These are phyloP conservation scores for Seriola quinqueradiata DNA, from an alignment of 2,113 vertebrate genomes.

Conservation along the genomic window DNA sequence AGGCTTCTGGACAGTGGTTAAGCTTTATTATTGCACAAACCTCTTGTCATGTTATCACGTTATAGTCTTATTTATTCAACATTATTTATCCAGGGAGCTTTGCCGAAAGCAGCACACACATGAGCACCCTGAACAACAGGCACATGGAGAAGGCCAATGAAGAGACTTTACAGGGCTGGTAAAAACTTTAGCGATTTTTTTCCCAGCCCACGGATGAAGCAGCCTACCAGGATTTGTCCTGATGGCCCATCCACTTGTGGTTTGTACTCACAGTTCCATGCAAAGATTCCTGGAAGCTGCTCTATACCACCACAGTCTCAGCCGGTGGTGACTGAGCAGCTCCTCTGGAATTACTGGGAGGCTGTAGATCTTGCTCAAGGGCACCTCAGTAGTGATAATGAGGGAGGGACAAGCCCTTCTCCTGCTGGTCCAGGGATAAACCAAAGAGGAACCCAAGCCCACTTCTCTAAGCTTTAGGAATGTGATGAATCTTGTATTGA, in stretches of 20 bases:
- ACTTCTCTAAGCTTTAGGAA: neutral
- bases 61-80: neutral
- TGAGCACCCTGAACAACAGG: too few species aligned
- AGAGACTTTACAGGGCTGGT: too few species aligned
- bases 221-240: too few species aligned
- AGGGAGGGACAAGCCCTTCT: neutral
- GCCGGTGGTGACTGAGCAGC: neutral
- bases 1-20: too few species aligned
- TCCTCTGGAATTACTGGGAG: neutral
- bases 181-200: too few species aligned
- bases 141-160: too few species aligned
- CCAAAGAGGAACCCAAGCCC: neutral
- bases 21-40: too few species aligned
- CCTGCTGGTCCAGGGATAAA: neutral
- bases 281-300: neutral
- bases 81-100: neutral
- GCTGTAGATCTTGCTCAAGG: neutral
- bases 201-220: too few species aligned
- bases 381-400: neutral
- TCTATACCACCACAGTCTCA: neutral
- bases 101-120: neutral
- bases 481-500: neutral
- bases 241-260: too few species aligned
- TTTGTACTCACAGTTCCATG: neutral
- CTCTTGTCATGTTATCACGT: too few species aligned